Evolutionary conservation across 2,113 vertebrate species (phyloP).

Genomic region (Prietella phreatophila): DNA sequence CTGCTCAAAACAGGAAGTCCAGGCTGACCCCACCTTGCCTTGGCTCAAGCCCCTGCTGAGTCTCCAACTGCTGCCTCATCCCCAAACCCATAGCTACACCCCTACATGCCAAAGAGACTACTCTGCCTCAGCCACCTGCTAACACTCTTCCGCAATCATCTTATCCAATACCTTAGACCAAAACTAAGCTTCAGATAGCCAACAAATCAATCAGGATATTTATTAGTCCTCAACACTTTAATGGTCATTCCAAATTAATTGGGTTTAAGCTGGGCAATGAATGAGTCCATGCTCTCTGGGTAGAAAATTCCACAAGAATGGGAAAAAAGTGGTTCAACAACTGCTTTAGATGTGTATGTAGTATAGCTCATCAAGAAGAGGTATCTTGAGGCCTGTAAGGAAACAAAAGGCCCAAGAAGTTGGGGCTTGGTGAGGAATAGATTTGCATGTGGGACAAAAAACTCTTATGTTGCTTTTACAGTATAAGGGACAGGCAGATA

Average conservation of each 20-base stretch:
- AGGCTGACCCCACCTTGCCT: conserved; percentile 39
- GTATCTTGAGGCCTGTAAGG: neutral
- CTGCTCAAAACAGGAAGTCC: conserved; percentile 45
- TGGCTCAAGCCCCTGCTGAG: conserved; percentile 27
- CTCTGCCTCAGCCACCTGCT: neutral
- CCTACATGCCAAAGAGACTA: neutral
- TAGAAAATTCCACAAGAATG: neutral
- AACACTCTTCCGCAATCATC: neutral
- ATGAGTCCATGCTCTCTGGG: neutral
- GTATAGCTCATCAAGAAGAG: neutral
- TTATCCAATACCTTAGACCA: neutral
- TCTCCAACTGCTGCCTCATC: conserved; percentile 48
- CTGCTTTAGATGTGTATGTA: neutral
- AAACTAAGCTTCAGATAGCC: neutral
- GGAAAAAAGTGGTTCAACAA: neutral
- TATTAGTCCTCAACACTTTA: neutral
- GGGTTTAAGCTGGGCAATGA: neutral
- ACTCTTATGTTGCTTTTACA: neutral
- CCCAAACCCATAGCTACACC: conserved; percentile 13
- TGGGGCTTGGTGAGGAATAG: neutral
- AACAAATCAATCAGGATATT: neutral
- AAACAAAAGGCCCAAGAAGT: neutral
- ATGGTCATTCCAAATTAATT: neutral
- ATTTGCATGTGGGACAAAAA: neutral
- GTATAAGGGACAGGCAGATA: neutral